phyloP scores from a whole-genome alignment of 2,888 invertebrate genomes.

The Palloptera scutellata region DNA sequence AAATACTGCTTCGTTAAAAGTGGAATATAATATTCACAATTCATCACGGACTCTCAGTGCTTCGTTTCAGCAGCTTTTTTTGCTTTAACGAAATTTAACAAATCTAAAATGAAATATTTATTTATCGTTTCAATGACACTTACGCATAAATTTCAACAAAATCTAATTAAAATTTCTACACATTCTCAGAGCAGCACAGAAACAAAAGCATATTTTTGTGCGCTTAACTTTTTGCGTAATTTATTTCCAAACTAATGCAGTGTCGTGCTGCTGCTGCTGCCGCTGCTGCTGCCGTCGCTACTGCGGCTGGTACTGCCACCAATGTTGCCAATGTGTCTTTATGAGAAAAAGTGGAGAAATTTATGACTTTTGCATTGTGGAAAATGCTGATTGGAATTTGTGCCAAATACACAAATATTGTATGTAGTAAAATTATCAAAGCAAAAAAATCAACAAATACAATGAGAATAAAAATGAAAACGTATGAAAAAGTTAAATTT shows the following conservation, averaged over 20 bases:
- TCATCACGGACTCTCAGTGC: no score
- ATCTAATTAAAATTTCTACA: slow-evolving; percentile 29
- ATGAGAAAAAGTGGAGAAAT: slow-evolving; percentile 12
- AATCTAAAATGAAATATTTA: no score
- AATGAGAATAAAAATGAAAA: slow-evolving; percentile 42
- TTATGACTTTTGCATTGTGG: slow-evolving; percentile 25
- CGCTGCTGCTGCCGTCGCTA: no score
- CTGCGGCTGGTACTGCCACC: background rate
- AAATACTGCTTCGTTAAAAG: no score
- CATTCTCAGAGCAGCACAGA: background rate
- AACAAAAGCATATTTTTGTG: background rate
- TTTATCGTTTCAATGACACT: slow-evolving; percentile 11
- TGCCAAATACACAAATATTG: slow-evolving; percentile 14
- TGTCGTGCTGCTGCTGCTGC: background rate
- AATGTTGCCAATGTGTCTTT: slow-evolving; percentile 5
- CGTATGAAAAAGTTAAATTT: slow-evolving; percentile 56
- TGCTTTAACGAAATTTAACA: no score
- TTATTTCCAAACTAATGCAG: slow-evolving; percentile 23
- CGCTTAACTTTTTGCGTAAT: slow-evolving; percentile 18
- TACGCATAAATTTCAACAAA: slow-evolving; percentile 24
- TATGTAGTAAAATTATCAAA: slow-evolving; percentile 18
- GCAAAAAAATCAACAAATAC: slow-evolving; percentile 20
- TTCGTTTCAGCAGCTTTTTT: no score
- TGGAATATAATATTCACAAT: no score
- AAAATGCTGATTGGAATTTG: slow-evolving; percentile 26